A percentile compares a stretch with the other conserved stretches of the same genome.
Evolutionary conservation across 2,113 vertebrate genomes (phyloP).

Genomic region (Reinhardtius hippoglossoides): DNA sequence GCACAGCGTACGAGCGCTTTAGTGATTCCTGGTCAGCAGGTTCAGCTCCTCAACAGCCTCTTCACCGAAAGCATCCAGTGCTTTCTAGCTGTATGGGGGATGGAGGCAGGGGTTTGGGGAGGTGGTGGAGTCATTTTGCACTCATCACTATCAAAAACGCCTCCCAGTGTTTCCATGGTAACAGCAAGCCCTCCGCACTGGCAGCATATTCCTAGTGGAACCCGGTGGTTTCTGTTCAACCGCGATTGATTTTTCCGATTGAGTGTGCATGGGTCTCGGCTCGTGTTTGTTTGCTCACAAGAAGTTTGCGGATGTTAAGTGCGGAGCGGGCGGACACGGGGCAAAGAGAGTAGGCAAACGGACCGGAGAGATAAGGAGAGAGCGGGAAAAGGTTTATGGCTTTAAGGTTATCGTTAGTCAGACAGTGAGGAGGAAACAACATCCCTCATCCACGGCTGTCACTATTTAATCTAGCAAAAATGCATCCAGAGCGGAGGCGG

Average conservation of each 20-base stretch:
- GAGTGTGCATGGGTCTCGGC: conserved; percentile 12
- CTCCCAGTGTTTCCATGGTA: conserved; percentile 75
- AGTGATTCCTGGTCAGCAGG: not conserved
- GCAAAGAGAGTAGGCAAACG: conserved; percentile 7
- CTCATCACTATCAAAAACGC: conserved; percentile 46
- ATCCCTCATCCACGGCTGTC: conserved; percentile 24
- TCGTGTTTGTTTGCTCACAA: conserved; percentile 50
- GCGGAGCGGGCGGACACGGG: not conserved
- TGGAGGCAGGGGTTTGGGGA: not conserved
- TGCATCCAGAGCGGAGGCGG: conserved; percentile 20
- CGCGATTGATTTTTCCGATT: conserved; percentile 56
- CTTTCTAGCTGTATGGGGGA: not conserved
- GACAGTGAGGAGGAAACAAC: conserved; percentile 16
- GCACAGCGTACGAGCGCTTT: not conserved
- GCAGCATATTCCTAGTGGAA: conserved; percentile 42
- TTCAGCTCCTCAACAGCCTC: not conserved
- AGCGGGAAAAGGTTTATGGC: conserved; percentile 50
- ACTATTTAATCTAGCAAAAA: conserved; percentile 59
- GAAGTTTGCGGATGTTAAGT: conserved; percentile 57
- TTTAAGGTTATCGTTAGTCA: conserved; percentile 38
- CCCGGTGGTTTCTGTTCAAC: conserved; percentile 39
- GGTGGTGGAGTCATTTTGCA: conserved; percentile 45
- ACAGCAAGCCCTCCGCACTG: conserved; percentile 68
- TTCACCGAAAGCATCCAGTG: too few species aligned
- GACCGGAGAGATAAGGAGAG: conserved; percentile 34